phyloP scores from a whole-genome alignment of 2,113 vertebrate species.

The Mandrillus leucophaeus region DNA sequence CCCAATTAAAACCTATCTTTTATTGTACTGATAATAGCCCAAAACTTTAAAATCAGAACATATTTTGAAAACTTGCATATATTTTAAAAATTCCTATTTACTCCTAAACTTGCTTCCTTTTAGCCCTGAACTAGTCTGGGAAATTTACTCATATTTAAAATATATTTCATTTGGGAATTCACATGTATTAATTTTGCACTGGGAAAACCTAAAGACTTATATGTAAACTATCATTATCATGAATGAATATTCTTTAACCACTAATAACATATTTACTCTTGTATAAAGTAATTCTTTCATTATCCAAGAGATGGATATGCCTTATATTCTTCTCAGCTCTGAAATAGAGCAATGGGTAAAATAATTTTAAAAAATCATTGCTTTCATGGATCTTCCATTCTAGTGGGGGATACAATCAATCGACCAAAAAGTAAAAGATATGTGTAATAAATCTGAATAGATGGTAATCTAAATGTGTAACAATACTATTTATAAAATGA shows the following conservation, averaged over 20 bases:
- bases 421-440: background rate
- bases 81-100: slow-evolving; percentile 13
- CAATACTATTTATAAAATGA: slow-evolving; percentile 36
- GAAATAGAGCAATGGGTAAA: slow-evolving; percentile 12
- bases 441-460: background rate
- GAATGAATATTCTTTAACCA: slow-evolving; percentile 6
- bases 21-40: background rate
- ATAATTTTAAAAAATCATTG: background rate
- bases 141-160: slow-evolving; percentile 10
- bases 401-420: background rate
- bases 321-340: background rate
- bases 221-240: background rate
- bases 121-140: background rate
- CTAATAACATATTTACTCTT: background rate
- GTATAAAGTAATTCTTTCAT: background rate
- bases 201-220: background rate
- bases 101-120: slow-evolving; percentile 28
- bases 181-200: slow-evolving; percentile 17
- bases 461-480: background rate
- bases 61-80: slow-evolving; percentile 12
- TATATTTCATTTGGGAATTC: background rate
- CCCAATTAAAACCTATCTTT: background rate
- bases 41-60: slow-evolving; percentile 36
- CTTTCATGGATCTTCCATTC: background rate
- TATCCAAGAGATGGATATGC: slow-evolving; percentile 5